Evolutionary conservation across 2,113 vertebrate genomes (phyloP).

Genomic region (Loxodonta africana): DNA sequence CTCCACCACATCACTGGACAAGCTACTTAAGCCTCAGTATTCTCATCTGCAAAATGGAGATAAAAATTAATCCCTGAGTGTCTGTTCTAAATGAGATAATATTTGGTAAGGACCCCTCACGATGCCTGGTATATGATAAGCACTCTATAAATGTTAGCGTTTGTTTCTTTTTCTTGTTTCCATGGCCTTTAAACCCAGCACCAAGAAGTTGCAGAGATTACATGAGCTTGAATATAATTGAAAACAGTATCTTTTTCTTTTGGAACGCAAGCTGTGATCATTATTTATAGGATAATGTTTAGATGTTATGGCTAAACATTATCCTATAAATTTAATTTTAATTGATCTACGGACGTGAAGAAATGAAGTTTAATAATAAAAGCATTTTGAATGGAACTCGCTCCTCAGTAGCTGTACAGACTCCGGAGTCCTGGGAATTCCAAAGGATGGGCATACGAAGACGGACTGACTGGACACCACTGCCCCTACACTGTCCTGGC

Average conservation of each 20-base stretch:
- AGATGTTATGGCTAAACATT: background rate
- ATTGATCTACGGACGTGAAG: background rate
- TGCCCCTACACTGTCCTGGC: background rate
- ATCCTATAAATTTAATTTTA: background rate
- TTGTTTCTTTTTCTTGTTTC: background rate
- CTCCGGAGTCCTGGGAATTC: background rate
- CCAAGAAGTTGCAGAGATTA: background rate
- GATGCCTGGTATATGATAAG: background rate
- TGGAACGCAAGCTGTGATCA: background rate
- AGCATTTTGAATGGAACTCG: background rate
- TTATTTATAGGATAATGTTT: background rate
- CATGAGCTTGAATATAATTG: too few relatives aligned
- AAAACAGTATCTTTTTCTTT: background rate
- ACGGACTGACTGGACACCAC: rapidly evolving
- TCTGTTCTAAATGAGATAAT: too few relatives aligned
- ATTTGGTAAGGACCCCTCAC: background rate
- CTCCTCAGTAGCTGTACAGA: background rate
- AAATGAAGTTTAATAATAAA: background rate
- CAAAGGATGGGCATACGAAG: rapidly evolving
- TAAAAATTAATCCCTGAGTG: rapidly evolving
- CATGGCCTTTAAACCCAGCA: background rate
- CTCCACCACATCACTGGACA: too few relatives aligned
- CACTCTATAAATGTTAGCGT: background rate
- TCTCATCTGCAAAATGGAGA: background rate
- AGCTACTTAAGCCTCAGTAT: background rate